Conservation (phyloP, 2,888 invertebrate genomes). For the Prionchulus punctatus region DNA sequence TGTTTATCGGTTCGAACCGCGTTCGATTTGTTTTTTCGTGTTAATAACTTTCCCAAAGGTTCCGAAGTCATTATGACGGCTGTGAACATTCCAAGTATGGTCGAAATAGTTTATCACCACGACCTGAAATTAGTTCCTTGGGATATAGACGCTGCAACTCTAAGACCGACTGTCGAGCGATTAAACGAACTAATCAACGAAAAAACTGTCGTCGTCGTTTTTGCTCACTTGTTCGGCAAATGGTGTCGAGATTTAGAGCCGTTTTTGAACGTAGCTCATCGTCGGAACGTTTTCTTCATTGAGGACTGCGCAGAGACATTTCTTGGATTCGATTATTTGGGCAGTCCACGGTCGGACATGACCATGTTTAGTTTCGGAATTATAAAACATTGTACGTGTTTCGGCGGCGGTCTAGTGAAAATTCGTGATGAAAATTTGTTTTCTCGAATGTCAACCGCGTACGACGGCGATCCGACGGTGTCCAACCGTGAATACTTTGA, state of each 20-base stretch:
- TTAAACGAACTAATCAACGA: constrained; percentile 27
- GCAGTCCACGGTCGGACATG: constrained; percentile 32
- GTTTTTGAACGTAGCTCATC: constrained; percentile 24
- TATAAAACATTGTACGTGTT: constrained; percentile 33
- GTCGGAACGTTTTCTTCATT: constrained; percentile 26
- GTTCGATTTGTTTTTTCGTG: constrained; percentile 28
- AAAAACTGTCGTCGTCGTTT: constrained; percentile 31
- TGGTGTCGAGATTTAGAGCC: constrained; percentile 22
- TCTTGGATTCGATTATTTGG: constrained; percentile 29
- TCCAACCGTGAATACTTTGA: constrained; percentile 24
- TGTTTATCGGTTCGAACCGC: constrained; percentile 29
- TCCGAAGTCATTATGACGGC: constrained; percentile 37
- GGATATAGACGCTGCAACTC: constrained; percentile 32
- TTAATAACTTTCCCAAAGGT: constrained; percentile 30
- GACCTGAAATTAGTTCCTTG: constrained; percentile 28
- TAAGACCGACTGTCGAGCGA: constrained; percentile 28
- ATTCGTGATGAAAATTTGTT: constrained; percentile 23
- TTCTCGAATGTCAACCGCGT: constrained; percentile 22
- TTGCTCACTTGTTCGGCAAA: constrained; percentile 23
- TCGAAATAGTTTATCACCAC: constrained; percentile 28
- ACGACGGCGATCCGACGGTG: constrained; percentile 25
- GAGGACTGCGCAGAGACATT: constrained; percentile 36
- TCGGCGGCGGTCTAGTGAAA: constrained; percentile 34
- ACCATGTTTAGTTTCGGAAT: constrained; percentile 35
- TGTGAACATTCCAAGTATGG: constrained; percentile 35